phyloP scores from a whole-genome alignment of 1,140 invertebrate species.

The Hycleus cichorii region DNA sequence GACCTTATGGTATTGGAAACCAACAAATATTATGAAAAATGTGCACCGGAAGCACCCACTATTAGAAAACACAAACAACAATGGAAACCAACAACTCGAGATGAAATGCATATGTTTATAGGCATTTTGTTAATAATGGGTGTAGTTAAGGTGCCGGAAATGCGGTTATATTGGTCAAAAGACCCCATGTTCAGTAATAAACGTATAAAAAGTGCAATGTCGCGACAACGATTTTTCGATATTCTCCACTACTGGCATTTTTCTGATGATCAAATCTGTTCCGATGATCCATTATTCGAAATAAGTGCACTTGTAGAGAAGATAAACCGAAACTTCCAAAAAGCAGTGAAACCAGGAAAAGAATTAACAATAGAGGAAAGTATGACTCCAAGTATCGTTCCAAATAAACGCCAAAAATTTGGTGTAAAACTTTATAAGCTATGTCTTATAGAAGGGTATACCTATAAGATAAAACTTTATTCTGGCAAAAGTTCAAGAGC shows the following conservation, averaged over 20 bases:
- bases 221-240: neutral
- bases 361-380: conserved; percentile 38
- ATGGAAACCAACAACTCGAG: neutral
- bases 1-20: neutral
- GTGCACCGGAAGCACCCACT: neutral
- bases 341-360: conserved; percentile 17
- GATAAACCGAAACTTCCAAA: neutral
- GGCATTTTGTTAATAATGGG: neutral
- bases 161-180: too few species aligned
- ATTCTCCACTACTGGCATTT: neutral
- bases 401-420: conserved; percentile 28
- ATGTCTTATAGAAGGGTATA: conserved; percentile 12
- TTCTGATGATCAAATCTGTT: neutral
- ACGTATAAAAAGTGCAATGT: neutral
- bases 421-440: conserved; percentile 33
- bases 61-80: neutral
- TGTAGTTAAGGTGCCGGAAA: neutral
- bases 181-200: neutral
- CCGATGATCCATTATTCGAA: too few species aligned
- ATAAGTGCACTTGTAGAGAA: too few species aligned
- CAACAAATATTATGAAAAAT: neutral
- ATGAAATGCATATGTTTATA: neutral
- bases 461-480: neutral
- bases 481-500: too few species aligned
- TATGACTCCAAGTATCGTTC: conserved; percentile 32